Conservation (phyloP, 2,113 vertebrate genomes). For the Hymenochirus boettgeri region DNA sequence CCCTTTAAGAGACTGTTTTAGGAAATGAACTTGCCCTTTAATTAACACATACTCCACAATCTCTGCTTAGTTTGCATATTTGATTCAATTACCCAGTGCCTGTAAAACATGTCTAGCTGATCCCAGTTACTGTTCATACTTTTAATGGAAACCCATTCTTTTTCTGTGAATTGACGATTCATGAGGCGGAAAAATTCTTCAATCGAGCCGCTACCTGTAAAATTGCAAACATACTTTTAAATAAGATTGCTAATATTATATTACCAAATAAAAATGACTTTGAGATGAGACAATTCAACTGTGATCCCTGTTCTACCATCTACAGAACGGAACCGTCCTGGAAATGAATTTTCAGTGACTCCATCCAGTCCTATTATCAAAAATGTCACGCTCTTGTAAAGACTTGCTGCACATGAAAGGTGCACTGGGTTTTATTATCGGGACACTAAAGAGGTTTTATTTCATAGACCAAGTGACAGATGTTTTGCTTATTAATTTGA, state of each 20-base stretch:
- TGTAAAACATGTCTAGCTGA: conserved; percentile 86
- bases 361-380: too few species aligned
- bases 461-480: too few species aligned
- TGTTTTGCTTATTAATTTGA: too few species aligned
- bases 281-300: not conserved
- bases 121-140: conserved; percentile 73
- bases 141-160: conserved; percentile 83
- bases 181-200: conserved; percentile 91
- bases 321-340: too few species aligned
- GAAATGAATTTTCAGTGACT: too few species aligned
- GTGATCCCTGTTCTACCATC: too few species aligned
- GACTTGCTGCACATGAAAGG: too few species aligned
- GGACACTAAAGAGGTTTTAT: too few species aligned
- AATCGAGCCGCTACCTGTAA: conserved; percentile 81
- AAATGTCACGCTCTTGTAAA: too few species aligned
- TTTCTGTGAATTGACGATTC: conserved; percentile 89
- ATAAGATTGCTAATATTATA: conserved; percentile 32
- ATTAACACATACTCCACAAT: too few species aligned
- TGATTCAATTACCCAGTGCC: conserved; percentile 82
- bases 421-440: too few species aligned
- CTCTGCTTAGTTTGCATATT: too few species aligned
- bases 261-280: conserved; percentile 23
- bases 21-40: not conserved
- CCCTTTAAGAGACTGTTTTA: not conserved
- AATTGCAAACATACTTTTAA: conserved; percentile 46